phyloP scores from a whole-genome alignment of 2,797 vertebrate genomes.

The Naso thynnoides region DNA sequence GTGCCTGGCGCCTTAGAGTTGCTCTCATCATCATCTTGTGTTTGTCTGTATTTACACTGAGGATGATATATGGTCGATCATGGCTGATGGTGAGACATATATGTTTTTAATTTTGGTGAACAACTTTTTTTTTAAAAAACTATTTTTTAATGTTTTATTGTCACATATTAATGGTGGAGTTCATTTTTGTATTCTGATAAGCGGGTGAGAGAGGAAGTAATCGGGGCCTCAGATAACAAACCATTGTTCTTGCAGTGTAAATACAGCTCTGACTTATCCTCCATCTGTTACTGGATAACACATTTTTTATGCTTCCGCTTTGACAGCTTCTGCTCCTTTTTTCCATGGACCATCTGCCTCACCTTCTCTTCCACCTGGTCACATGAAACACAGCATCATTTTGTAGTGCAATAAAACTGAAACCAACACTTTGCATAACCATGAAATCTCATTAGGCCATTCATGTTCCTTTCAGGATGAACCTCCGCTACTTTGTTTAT shows the following conservation, averaged over 20 bases:
- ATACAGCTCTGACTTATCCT: slow-evolving; percentile 3
- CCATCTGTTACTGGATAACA: slow-evolving; percentile 4
- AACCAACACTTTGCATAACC: too few relatives aligned
- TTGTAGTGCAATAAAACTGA: background rate
- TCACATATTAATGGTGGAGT: background rate
- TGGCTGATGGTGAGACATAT: background rate
- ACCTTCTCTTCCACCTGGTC: slow-evolving; percentile 41
- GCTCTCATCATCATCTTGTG: slow-evolving; percentile 16
- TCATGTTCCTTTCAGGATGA: background rate
- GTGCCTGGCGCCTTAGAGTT: slow-evolving; percentile 31
- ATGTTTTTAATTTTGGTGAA: background rate
- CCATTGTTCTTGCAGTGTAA: slow-evolving; percentile 20
- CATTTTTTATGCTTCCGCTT: slow-evolving; percentile 7
- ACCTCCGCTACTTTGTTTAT: background rate
- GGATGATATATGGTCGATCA: background rate
- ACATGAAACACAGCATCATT: slow-evolving; percentile 24
- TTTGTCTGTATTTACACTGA: slow-evolving; percentile 34
- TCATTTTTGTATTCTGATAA: background rate
- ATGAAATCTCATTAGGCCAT: background rate
- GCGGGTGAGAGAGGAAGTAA: background rate
- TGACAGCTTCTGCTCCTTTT: background rate
- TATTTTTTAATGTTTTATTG: background rate
- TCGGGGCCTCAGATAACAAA: slow-evolving; percentile 7
- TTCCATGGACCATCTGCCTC: background rate
- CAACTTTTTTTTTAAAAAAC: background rate